Percentiles rank a stretch among this genome's conserved stretches.
Conservation (phyloP, 2,888 invertebrate species). For the Cecidostiba fungosa region DNA sequence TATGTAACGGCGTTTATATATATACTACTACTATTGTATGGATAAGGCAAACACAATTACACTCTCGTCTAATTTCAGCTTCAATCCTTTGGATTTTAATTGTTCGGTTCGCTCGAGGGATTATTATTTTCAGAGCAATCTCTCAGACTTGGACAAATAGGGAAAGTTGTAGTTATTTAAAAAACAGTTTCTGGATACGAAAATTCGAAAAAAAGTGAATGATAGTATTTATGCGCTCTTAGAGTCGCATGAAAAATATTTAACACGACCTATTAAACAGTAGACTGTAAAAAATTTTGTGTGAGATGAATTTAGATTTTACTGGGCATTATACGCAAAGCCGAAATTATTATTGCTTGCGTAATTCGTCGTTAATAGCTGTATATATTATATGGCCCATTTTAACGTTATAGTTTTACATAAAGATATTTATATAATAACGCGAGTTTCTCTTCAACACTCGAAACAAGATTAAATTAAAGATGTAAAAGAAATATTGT, state of each 20-base stretch:
- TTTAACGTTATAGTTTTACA: background rate
- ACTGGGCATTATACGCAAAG: background rate
- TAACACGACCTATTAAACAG: background rate
- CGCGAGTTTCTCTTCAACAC: background rate
- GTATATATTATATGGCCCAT: background rate
- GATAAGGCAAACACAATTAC: background rate
- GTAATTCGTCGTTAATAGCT: background rate
- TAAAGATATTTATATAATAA: background rate
- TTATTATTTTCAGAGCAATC: background rate
- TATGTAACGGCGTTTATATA: constrained; percentile 3
- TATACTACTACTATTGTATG: background rate
- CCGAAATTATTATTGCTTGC: background rate
- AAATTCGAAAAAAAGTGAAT: background rate
- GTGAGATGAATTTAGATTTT: background rate
- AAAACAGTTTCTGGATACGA: background rate
- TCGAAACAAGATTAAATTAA: background rate
- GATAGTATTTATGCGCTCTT: background rate
- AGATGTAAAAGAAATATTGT: background rate
- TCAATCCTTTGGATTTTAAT: background rate
- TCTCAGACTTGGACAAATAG: background rate
- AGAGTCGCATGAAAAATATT: background rate
- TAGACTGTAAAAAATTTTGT: background rate
- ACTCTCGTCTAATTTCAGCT: background rate
- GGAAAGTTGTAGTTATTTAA: background rate
- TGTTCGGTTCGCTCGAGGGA: background rate